Evolutionary conservation across 2,113 vertebrate genomes (phyloP).

Genomic region (Xerus inauris): DNA sequence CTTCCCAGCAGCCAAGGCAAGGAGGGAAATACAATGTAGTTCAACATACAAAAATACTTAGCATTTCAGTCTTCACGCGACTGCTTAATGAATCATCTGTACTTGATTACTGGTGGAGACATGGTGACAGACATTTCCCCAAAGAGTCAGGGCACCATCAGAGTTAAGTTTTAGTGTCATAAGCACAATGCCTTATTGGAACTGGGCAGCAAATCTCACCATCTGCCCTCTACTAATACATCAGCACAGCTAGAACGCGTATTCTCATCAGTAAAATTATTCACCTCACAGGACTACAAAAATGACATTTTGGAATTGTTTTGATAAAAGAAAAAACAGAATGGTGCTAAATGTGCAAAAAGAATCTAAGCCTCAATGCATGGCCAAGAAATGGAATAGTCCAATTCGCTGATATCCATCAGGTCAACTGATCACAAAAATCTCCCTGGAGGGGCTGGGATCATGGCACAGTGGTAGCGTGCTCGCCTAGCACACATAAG

Average conservation of each 20-base stretch:
- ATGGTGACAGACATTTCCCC: background rate
- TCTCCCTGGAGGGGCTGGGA: background rate
- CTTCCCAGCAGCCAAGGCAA: background rate
- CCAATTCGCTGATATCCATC: background rate
- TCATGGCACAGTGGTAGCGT: too few species aligned
- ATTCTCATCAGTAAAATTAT: background rate
- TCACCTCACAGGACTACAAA: background rate
- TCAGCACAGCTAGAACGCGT: background rate
- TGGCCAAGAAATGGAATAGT: background rate
- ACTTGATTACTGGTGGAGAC: background rate
- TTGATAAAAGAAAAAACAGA: conserved; percentile 13
- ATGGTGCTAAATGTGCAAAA: background rate
- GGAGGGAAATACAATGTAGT: background rate
- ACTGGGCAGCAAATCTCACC: background rate
- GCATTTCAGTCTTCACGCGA: background rate
- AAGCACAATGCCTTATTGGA: background rate
- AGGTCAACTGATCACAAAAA: background rate
- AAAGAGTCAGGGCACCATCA: too few species aligned
- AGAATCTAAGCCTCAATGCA: background rate
- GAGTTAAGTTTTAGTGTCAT: background rate
- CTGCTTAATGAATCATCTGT: background rate
- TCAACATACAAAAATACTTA: background rate
- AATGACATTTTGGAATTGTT: background rate
- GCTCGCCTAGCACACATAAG: too few species aligned
- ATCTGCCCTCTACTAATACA: background rate